phyloP scores from a whole-genome alignment of 2,888 invertebrate genomes.

The Volucella zonaria region DNA sequence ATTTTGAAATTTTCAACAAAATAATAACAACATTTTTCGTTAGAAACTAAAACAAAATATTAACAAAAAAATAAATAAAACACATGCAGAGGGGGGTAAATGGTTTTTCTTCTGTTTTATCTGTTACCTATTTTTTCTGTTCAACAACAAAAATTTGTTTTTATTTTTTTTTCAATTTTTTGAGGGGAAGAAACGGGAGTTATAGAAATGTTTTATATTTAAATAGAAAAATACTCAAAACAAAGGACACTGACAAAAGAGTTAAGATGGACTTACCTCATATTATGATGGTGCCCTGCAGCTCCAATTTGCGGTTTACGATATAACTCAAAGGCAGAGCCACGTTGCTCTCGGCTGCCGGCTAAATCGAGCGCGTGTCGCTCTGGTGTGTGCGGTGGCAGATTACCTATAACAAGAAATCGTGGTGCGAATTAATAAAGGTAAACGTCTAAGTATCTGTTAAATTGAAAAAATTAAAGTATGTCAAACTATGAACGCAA shows the following conservation, averaged over 20 bases:
- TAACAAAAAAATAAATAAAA: conserved; percentile 32
- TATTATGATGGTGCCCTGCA: conserved; percentile 88
- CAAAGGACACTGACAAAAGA: not conserved
- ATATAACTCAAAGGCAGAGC: conserved; percentile 97
- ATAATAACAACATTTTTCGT: conserved; percentile 71
- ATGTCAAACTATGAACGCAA: no score
- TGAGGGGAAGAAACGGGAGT: conserved; percentile 49
- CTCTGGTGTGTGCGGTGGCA: conserved; percentile 81
- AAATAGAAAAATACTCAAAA: not conserved
- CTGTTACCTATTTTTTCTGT: conserved; percentile 46
- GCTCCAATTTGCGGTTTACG: conserved; percentile 89
- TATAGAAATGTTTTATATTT: conserved; percentile 20
- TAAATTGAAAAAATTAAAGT: no score
- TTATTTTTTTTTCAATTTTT: not conserved
- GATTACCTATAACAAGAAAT: conserved; percentile 78
- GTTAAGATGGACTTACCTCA: conserved; percentile 85
- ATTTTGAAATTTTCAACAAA: conserved; percentile 56
- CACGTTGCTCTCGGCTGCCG: conserved; percentile 94
- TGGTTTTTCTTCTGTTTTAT: conserved; percentile 31
- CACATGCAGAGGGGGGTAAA: conserved; percentile 57
- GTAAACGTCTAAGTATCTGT: no score
- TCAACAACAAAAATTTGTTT: conserved; percentile 23
- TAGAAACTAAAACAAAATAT: conserved; percentile 62
- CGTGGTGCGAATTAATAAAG: no score
- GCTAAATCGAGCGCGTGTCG: conserved; percentile 86